Conservation (phyloP, 2,113 vertebrate genomes). For the Athene cunicularia region DNA sequence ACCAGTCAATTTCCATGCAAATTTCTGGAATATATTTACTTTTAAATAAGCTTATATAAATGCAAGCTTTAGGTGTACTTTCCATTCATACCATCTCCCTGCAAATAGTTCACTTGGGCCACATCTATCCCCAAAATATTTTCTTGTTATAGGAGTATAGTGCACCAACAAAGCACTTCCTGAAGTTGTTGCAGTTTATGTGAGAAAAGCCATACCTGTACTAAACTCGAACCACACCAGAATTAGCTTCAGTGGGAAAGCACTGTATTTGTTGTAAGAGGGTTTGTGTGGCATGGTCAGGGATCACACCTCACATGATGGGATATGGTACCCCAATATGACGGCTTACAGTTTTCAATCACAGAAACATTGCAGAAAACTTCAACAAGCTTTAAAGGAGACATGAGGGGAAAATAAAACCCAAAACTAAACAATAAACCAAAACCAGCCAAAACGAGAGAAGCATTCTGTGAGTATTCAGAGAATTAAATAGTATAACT, state of each 20-base stretch:
- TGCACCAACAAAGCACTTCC: background rate
- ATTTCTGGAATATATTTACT: background rate
- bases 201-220: background rate
- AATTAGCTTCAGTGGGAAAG: background rate
- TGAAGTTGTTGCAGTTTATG: background rate
- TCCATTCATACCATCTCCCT: background rate
- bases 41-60: background rate
- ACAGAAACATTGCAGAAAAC: background rate
- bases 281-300: background rate
- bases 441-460: background rate
- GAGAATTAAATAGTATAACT: background rate
- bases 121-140: background rate
- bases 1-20: background rate
- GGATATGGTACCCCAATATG: background rate
- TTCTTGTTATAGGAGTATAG: background rate
- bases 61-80: background rate
- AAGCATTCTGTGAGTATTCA: background rate
- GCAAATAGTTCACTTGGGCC: background rate
- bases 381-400: background rate
- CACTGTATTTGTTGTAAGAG: background rate
- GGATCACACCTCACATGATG: background rate
- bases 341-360: background rate
- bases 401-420: rapidly evolving
- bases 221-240: background rate
- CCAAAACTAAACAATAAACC: no score